Evolutionary conservation across 1,140 invertebrate genomes (phyloP).

Genomic region (Carposina sasakii): DNA sequence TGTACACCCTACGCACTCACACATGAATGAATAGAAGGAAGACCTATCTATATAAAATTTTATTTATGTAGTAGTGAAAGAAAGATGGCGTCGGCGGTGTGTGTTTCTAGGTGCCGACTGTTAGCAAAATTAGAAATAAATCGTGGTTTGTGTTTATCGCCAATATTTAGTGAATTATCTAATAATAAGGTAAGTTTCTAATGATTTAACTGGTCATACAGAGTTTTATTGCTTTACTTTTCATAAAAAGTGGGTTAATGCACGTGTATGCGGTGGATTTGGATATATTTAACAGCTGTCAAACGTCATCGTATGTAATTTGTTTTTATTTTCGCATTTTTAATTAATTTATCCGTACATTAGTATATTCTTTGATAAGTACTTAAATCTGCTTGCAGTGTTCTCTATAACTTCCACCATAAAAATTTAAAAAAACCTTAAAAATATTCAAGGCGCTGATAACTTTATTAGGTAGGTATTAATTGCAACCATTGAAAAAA

Average conservation of each 20-base stretch:
- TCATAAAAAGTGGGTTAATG: constrained; percentile 46
- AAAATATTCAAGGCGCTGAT: too few relatives aligned
- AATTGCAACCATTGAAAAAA: too few relatives aligned
- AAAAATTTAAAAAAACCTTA: too few relatives aligned
- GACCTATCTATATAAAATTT: constrained; percentile 21
- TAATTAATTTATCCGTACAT: constrained; percentile 9
- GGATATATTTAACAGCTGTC: constrained; percentile 49
- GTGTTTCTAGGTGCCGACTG: constrained; percentile 69
- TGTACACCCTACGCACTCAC: too few relatives aligned
- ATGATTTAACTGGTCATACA: constrained; percentile 19
- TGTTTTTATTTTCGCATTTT: constrained; percentile 19
- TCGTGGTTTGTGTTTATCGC: constrained; percentile 70
- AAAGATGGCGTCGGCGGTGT: constrained; percentile 73
- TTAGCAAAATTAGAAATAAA: constrained; percentile 72
- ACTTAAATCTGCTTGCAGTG: too few relatives aligned
- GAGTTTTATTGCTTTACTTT: constrained; percentile 36
- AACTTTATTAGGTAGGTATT: too few relatives aligned
- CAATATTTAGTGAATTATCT: constrained; percentile 65
- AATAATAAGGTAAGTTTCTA: constrained; percentile 64
- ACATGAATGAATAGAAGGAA: too few relatives aligned
- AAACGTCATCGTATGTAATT: constrained; percentile 49
- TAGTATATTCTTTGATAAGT: too few relatives aligned
- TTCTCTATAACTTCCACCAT: too few relatives aligned
- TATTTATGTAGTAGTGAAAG: constrained; percentile 46
- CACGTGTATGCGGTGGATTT: constrained; percentile 47